phyloP scores from a whole-genome alignment of 2,888 invertebrate species.

The Nomada ferruginata region DNA sequence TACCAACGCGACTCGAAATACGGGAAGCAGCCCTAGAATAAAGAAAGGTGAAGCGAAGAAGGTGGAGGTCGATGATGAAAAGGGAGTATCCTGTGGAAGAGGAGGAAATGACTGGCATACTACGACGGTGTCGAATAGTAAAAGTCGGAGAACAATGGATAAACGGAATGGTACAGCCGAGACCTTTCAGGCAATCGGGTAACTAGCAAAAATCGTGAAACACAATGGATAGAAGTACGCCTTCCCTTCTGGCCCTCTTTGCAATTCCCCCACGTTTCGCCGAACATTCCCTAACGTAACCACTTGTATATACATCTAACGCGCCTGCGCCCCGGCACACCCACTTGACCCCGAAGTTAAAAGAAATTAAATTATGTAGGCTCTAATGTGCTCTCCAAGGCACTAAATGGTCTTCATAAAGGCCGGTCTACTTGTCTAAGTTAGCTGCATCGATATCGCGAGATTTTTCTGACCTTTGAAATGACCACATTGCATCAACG shows the following conservation, averaged over 20 bases:
- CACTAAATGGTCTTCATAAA: conserved; percentile 39
- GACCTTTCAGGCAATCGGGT: conserved; percentile 79
- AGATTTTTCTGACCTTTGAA: conserved; percentile 5
- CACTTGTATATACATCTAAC: conserved; percentile 47
- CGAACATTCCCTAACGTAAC: conserved; percentile 38
- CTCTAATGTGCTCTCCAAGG: conserved; percentile 70
- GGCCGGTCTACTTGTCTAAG: conserved; percentile 8
- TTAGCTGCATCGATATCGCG: conserved; percentile 3
- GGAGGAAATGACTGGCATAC: conserved; percentile 77
- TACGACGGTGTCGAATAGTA: conserved; percentile 74
- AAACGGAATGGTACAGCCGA: conserved; percentile 74
- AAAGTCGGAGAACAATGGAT: conserved; percentile 81
- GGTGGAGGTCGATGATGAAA: conserved; percentile 69
- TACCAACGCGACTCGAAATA: conserved; percentile 30
- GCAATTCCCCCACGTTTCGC: conserved; percentile 51
- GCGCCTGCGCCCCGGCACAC: conserved; percentile 76
- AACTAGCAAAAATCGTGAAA: conserved; percentile 75
- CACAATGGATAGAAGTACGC: conserved; percentile 78
- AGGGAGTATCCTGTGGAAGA: conserved; percentile 54
- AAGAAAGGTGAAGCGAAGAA: conserved; percentile 28
- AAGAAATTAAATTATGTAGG: conserved; percentile 78
- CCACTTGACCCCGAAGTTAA: conserved; percentile 76
- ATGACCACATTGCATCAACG: not conserved
- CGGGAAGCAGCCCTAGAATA: conserved; percentile 18
- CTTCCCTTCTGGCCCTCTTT: conserved; percentile 61